Base-by-base conservation (phyloP, 2,113 vertebrate genomes). In the Gorsachius goisagi region DNA sequence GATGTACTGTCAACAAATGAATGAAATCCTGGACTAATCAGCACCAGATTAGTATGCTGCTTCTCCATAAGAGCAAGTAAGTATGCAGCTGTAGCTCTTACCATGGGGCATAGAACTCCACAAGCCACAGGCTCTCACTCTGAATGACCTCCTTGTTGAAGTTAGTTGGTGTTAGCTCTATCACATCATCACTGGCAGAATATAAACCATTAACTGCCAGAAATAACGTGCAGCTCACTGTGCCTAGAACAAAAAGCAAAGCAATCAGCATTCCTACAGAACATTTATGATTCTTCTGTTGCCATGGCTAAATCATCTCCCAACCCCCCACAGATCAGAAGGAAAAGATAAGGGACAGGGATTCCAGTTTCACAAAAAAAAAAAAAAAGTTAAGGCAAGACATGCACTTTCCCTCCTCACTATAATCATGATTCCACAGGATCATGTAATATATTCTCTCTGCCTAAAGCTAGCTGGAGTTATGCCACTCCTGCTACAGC, bases 21-120 rank as follows among this genome's bases (percentile, higher is more conserved):
- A 59, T 35, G 35, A 87, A 67, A 79, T 41, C 26, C 32, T 50
- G 77, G 47, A 33, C n/a, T 30, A 37, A 58, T 72, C 16, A 89
- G 33, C 66, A 82, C 12, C 50, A 76, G 28, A 62, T 39, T 66
- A 39, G 10, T 68, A 18, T 18, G 50, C 41, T 83, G 28, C 58
- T 85, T 18, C 49, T 86, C 26, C 30, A 58, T 18, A 86, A 15
- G 2, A 63, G 19, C 30, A 85, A 73, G 23, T 35, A 84, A 35
- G 28, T 16, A 53, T 1, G 1, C 27, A 88, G 79, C 23, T 74
- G 49, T 41, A 76, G 56, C n/a, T 98, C 99, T 98, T 98, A 99
- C 99, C 99, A 99, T 17, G 99, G 99, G 89, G 99, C 99, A 24
- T 99, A 99, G 97, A 99, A 99, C 97, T 99, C 99, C 35, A 99